Base-by-base conservation (phyloP, 2,888 invertebrate genomes). In the Phasia obesa region DNA sequence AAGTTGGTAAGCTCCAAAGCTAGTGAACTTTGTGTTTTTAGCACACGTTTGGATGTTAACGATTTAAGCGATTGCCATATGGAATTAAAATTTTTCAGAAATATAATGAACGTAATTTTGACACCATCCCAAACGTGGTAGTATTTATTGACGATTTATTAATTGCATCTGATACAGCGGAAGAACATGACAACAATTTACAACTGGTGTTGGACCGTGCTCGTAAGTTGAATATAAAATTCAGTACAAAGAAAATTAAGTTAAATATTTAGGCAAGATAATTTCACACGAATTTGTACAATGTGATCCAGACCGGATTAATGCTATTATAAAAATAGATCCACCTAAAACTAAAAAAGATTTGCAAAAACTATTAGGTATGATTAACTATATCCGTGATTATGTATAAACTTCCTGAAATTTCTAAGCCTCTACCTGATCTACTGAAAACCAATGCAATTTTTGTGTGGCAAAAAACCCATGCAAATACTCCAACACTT, bases 401-500 rank as follows among this genome's bases (percentile, higher is more conserved):
- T 49, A 49, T 13, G 49, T 49, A 49, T n/a, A 13, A 44, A 60
- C 51, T 60, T 9, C 9, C 23, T 47, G 51, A 47, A 21, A 49
- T 49, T 19, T 49, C 21, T 1, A 49, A 49, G 21, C 21, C 49
- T 7, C 9, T 49, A 42, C 38, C 51, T 35, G 35, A 35, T 35
- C 7, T 35, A 9, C 7, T 35, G 27, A 78, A 82, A 17, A 17
- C 17, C 2, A 64, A 49, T 75, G 25, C 19, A 7, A n/a, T 64
- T 23, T 86, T 73, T 64, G 17, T 73, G n/a, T 85, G 85, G 85
- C 65, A 73, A 38, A 13, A 42, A 13, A 25, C 27, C 7, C 84
- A 84, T 35, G 73, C 81, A 44, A 51, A 80, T 49, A 17, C 74
- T 23, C 81, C 83, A 9, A 70, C 73, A 4, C 9, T 59, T 1